Evolutionary conservation across 2,888 invertebrate genomes (phyloP).

Genomic region (Tipula helvola): DNA sequence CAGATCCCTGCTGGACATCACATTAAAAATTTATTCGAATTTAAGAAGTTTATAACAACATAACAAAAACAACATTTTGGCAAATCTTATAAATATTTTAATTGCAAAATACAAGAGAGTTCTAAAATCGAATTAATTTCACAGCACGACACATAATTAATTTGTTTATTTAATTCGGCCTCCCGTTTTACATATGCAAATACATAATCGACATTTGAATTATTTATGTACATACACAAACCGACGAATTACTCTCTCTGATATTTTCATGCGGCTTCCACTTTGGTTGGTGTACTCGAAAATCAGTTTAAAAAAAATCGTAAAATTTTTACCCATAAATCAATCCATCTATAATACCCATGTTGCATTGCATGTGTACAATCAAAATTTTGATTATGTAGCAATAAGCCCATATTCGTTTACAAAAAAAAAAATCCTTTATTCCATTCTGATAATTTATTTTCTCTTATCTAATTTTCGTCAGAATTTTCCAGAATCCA

Average conservation of each 20-base stretch:
- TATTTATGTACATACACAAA: too few species aligned
- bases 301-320: too few species aligned
- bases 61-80: not conserved
- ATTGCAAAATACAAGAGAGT: not conserved
- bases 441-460: not conserved
- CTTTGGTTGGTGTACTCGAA: too few species aligned
- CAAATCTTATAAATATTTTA: not conserved
- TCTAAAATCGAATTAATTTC: not conserved
- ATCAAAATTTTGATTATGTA: too few species aligned
- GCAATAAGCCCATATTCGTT: too few species aligned
- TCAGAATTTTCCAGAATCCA: not conserved
- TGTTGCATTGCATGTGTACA: too few species aligned
- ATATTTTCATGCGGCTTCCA: too few species aligned
- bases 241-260: too few species aligned
- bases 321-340: too few species aligned
- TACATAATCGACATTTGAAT: too few species aligned
- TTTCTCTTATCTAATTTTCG: not conserved
- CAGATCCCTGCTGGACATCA: not conserved
- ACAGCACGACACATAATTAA: not conserved
- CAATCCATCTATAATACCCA: too few species aligned
- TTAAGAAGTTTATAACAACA: not conserved
- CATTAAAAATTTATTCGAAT: not conserved
- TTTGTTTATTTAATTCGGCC: not conserved
- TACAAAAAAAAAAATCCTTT: not conserved
- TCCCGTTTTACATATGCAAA: not conserved